Conservation (phyloP, 2,113 vertebrate genomes). For the Pachyramphus minor region DNA sequence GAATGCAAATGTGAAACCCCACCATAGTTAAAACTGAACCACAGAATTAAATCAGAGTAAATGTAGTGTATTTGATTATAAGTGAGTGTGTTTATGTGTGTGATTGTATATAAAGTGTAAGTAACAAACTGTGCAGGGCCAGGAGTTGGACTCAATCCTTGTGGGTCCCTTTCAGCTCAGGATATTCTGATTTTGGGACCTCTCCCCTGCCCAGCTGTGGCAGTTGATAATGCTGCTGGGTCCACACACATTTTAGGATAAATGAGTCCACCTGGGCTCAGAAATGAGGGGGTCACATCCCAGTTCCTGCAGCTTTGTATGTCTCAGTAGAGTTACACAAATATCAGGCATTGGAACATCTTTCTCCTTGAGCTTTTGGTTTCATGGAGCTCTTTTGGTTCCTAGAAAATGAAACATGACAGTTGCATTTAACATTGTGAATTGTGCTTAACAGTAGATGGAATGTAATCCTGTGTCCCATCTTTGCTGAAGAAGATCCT, state of each 20-base stretch:
- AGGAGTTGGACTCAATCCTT: not conserved
- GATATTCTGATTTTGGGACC: not conserved
- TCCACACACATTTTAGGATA: not conserved
- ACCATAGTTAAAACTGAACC: not conserved
- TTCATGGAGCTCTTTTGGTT: not conserved
- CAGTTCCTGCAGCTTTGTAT: not conserved
- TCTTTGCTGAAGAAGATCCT: not conserved
- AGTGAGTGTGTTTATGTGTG: not conserved
- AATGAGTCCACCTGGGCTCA: not conserved
- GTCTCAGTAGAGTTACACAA: not conserved
- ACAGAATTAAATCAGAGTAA: not conserved
- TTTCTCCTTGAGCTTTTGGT: not conserved
- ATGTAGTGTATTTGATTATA: not conserved
- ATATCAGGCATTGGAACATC: not conserved
- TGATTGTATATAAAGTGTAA: not conserved
- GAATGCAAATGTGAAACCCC: not conserved
- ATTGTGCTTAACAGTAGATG: rapidly evolving
- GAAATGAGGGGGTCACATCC: not conserved
- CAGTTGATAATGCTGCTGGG: rapidly evolving
- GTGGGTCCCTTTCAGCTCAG: not conserved
- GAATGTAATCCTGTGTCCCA: not conserved
- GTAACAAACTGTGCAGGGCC: not conserved
- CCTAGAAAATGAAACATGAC: not conserved
- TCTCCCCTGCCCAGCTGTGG: not conserved
- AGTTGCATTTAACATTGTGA: not conserved